Conservation (phyloP, 2,888 invertebrate genomes). For the Leptopilina drosophilae region DNA sequence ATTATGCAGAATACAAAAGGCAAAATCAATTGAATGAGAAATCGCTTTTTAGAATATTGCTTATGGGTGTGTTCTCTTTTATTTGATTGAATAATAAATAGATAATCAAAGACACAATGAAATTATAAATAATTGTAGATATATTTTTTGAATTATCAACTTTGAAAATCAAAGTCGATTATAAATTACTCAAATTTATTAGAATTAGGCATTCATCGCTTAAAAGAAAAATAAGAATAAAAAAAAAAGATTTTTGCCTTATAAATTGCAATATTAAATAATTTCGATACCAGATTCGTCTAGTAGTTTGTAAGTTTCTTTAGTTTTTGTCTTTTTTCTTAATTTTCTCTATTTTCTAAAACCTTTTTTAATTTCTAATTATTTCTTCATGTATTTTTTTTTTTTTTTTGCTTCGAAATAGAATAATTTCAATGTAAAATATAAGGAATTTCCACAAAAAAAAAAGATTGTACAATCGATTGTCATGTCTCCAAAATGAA, state of each 20-base stretch:
- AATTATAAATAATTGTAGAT: slow-evolving; percentile 7
- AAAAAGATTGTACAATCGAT: slow-evolving; percentile 3
- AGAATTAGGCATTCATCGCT: no score
- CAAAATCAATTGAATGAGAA: not conserved
- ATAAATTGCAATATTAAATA: no score
- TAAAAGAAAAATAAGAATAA: no score
- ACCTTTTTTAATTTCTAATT: not conserved
- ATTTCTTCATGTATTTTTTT: not conserved
- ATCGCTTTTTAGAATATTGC: not conserved
- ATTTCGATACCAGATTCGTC: no score
- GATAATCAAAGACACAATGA: not conserved
- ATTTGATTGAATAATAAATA: not conserved
- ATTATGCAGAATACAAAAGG: not conserved
- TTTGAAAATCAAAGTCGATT: not conserved
- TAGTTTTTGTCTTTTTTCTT: no score
- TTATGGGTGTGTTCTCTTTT: not conserved
- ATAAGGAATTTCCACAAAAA: not conserved
- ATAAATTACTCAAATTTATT: no score
- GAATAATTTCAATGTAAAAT: slow-evolving; percentile 4
- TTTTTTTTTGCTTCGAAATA: not conserved
- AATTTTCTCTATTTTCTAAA: not conserved
- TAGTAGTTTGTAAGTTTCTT: no score
- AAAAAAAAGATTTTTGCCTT: no score
- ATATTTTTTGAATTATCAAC: slow-evolving; percentile 5
- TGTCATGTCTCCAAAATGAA: not conserved